A percentile compares a stretch with the other conserved stretches of the same genome.
Conservation (phyloP, 2,888 invertebrate genomes). For the Allygus modestus region DNA sequence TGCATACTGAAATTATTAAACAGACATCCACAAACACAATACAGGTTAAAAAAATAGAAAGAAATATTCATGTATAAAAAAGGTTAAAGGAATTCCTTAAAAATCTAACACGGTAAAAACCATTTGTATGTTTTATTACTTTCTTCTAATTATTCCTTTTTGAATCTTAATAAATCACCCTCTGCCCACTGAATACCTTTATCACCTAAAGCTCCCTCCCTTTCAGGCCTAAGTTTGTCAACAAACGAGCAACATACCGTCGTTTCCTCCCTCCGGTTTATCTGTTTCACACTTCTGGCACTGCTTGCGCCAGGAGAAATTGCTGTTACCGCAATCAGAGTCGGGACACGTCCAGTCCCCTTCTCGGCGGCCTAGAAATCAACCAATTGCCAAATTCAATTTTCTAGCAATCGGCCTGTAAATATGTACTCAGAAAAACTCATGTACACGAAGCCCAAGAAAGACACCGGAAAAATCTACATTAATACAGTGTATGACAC, state of each 20-base stretch:
- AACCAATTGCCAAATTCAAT: background rate
- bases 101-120: too few species aligned
- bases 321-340: slow-evolving; percentile 35
- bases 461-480: background rate
- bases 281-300: slow-evolving; percentile 50
- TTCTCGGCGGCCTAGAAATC: slow-evolving; percentile 55
- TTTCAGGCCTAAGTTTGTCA: too few species aligned
- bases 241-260: slow-evolving; percentile 15
- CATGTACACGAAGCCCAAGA: background rate
- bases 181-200: too few species aligned
- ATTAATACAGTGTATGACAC: background rate
- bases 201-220: too few species aligned
- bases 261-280: slow-evolving; percentile 55
- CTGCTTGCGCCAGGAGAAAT: slow-evolving; percentile 24
- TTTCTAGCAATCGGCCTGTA: background rate
- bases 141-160: too few species aligned
- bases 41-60: too few species aligned
- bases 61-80: too few species aligned
- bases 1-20: too few species aligned
- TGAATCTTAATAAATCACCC: too few species aligned
- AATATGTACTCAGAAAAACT: background rate
- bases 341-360: slow-evolving; percentile 57
- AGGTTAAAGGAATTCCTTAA: too few species aligned
- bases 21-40: too few species aligned
- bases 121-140: too few species aligned